Conservation (phyloP, 1,140 invertebrate species). For the Andrena cerasifolii region DNA sequence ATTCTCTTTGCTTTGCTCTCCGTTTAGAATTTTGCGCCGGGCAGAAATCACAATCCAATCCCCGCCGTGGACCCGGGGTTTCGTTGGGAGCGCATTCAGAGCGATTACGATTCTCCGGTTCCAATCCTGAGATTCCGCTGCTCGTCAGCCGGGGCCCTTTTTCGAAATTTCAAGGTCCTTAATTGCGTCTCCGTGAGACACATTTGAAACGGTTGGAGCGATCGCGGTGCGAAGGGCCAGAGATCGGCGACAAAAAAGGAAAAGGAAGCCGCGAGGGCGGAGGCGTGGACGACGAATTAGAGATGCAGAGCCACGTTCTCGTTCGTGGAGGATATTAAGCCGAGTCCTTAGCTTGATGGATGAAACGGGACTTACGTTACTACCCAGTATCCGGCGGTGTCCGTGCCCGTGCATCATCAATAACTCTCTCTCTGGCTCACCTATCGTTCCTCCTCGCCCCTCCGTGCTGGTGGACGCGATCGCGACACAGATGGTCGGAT, state of each 20-base stretch:
- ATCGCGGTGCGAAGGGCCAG: no score
- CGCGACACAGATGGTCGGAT: slow-evolving; percentile 16
- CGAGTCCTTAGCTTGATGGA: slow-evolving; percentile 69
- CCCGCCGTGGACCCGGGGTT: no score
- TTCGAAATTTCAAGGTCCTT: no score
- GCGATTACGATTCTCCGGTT: no score
- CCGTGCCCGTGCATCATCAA: slow-evolving; percentile 69
- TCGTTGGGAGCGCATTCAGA: no score
- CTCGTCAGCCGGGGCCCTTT: no score
- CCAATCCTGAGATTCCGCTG: no score
- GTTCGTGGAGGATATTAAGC: slow-evolving; percentile 65
- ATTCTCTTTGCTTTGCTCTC: slow-evolving; percentile 33
- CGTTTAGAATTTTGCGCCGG: neutral
- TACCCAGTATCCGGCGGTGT: slow-evolving; percentile 66
- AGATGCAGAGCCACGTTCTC: slow-evolving; percentile 69
- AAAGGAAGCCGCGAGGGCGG: slow-evolving; percentile 3
- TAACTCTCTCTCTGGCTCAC: slow-evolving; percentile 55
- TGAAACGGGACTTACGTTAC: slow-evolving; percentile 68
- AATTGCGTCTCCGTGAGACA: no score
- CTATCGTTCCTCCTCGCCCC: slow-evolving; percentile 7
- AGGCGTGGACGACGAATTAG: slow-evolving; percentile 62
- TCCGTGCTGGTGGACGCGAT: slow-evolving; percentile 8
- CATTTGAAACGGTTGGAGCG: no score
- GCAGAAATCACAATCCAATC: no score
- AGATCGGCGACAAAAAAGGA: neutral